Evolutionary conservation across 2,797 vertebrate genomes (phyloP), one percentile per base, ranked within the genome.

Genomic region (Hipposideros larvatus): DNA sequence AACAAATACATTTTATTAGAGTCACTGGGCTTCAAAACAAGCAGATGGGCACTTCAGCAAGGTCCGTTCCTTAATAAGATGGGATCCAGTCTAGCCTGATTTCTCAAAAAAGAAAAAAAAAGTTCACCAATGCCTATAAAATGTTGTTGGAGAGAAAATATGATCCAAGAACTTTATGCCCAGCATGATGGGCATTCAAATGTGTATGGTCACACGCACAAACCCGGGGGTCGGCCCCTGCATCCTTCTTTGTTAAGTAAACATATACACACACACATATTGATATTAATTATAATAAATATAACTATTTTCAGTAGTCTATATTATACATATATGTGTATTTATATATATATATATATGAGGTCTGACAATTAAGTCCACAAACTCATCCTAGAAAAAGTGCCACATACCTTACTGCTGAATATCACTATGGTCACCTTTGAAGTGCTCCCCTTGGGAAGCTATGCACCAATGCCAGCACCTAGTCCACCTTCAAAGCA

Each of bases 41-140:
- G 51, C 51, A 28, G 19, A 41, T 14, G 9, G 18, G 11, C 31
- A 22, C 8, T 11, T 53, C 14, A 11, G 11, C 26, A 37, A 9
- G 8, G 4, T 18, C 41, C 41, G 6, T 4, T n/a, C 48, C 5
- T 4, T 13, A 11, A 11, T 28, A 0, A 34, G 11, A 21, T 22
- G 14, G 4, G 1, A 43, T 73, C 2, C 19, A 41, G 11, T 11
- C 16, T 2, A 18, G 8, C 37, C 24, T 19, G 14, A 48, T 41
- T 79, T 46, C 55, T 65, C 31, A 22, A 43, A 51, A 31, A 21
- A 55, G 15, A 7, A n/a, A 19, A 18, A 13, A 53, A n/a, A 13
- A 1, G 4, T 16, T 22, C 24, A 34, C 43, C 18, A 4, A 1
- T 2, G 5, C 2, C 18, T 21, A 2, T 4, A 21, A 65, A 79